Base-by-base conservation (phyloP, 64 coral and sea anemone species). In the Montipora efflorescens region DNA sequence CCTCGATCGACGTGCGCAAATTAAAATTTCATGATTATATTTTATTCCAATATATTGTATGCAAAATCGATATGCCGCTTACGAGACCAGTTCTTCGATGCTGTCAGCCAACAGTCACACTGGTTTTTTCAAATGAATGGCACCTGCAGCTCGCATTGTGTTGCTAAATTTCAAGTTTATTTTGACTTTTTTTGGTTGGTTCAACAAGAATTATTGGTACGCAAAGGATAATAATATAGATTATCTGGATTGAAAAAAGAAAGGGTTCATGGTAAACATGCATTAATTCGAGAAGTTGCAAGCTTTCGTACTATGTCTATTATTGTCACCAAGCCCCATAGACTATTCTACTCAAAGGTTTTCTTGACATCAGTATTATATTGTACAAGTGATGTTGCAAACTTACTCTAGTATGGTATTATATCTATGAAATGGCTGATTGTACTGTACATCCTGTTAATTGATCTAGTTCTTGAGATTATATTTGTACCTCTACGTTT, bases 131-230 rank as follows among this genome's bases (percentile, higher is more conserved):
- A 67, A 85, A 70, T 49, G 2, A 16, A 3, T 50, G 82, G 64
- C 82, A 85, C 66, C 82, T 85, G 82, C 46, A 49, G 19, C 70
- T 64, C 66, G 45, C 82, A 85, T 45, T 69, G 59, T 84, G 61
- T 85, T 19, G 49, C 8, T 15, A 16, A 85, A 68, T 64, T 57
- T 84, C 66, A 36, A 36, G 4, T 85, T 70, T 14, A 45, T 69
- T 48, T 45, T 19, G 45, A 67, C 81, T 36, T 11, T 5, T 19
- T 50, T 16, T 18, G 66, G 15, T 67, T 10, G 19, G 67, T 47
- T 2, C 46, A 5, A 44, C 2, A 9, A 49, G 28, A 76, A 47
- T 64, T 19, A 49, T 19, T 85, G 59, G 45, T 83, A 47, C 7
- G 64, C 59, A 12, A 70, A 18, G 66, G n/a, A 61, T 20, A 21